Evolutionary conservation across 2,113 vertebrate species (phyloP).

Genomic region (Dipodomys stephensi): DNA sequence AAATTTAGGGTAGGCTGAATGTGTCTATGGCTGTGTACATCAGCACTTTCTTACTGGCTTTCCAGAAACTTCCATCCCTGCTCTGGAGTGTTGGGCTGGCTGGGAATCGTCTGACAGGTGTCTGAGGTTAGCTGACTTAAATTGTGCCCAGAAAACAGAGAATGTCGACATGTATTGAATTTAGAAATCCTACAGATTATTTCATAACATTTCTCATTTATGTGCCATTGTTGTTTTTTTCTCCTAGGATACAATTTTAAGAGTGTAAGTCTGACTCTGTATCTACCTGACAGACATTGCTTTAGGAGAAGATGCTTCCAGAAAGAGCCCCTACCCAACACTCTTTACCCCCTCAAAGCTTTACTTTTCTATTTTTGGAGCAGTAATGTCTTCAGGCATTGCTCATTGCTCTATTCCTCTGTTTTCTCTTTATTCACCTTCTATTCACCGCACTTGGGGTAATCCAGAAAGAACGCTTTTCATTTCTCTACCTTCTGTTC

Average conservation of each 20-base stretch:
- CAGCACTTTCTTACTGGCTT: neutral
- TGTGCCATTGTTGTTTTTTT: neutral
- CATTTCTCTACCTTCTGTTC: neutral
- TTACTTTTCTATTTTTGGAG: neutral
- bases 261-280: neutral
- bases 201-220: constrained; percentile 26
- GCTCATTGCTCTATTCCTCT: neutral
- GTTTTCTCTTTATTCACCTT: neutral
- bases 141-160: neutral
- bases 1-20: neutral
- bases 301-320: neutral
- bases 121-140: neutral
- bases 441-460: neutral
- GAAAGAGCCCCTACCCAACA: too few species aligned
- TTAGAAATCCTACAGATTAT: neutral
- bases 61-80: neutral
- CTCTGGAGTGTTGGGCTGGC: neutral
- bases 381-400: neutral
- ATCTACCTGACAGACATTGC: neutral
- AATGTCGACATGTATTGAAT: too few species aligned
- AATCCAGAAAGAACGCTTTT: neutral
- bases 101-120: neutral
- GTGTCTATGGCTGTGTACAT: neutral
- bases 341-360: neutral
- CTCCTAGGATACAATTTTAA: neutral